phyloP scores from a whole-genome alignment of 2,797 vertebrate genomes.

The Gambelia wislizenii region DNA sequence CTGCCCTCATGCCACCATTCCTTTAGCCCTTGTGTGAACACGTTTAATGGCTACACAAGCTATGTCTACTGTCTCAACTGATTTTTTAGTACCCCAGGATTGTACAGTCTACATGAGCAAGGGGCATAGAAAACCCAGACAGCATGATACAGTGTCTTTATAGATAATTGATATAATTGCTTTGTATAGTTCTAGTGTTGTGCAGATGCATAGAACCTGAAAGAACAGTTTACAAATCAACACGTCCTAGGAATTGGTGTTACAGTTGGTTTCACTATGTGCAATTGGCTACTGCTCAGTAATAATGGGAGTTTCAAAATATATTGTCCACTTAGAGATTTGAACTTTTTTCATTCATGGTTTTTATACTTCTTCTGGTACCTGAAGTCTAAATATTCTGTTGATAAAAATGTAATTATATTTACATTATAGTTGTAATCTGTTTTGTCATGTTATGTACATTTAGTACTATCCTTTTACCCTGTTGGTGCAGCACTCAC shows the following conservation, averaged over 20 bases:
- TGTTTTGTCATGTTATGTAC: neutral
- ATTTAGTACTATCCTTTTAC: neutral
- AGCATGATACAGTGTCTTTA: neutral
- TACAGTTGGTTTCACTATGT: neutral
- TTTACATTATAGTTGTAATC: neutral
- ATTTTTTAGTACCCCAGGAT: neutral
- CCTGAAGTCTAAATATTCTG: neutral
- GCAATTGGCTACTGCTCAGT: neutral
- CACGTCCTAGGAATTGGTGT: neutral
- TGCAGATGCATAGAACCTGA: neutral
- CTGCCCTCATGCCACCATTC: neutral
- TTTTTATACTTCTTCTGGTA: neutral
- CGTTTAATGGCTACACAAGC: neutral
- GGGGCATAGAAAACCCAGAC: neutral
- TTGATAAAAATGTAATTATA: neutral
- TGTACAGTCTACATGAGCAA: neutral
- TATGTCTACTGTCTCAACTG: neutral
- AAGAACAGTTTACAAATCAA: neutral
- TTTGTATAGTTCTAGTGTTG: neutral
- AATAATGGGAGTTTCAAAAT: neutral
- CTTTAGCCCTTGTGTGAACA: neutral
- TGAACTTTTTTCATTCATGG: neutral
- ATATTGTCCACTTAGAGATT: neutral
- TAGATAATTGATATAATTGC: neutral
- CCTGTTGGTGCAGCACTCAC: neutral